These are phyloP conservation scores for Atrichornis clamosus DNA, from an alignment of 2,113 vertebrate species.

Conservation along the genomic window DNA sequence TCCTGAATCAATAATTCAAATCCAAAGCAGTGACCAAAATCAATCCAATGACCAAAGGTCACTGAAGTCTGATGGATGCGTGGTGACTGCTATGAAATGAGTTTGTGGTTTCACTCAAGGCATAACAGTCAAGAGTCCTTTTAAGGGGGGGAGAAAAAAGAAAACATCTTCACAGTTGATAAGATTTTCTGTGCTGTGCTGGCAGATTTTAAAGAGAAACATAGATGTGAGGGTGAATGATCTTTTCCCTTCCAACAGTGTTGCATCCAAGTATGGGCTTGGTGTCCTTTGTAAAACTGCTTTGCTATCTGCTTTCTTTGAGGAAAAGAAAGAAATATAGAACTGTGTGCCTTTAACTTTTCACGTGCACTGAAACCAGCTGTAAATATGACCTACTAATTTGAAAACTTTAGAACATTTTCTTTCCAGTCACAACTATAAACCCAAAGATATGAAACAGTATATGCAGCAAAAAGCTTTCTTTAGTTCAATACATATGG, in stretches of 20 bases:
- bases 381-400: neutral
- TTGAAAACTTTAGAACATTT: neutral
- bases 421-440: neutral
- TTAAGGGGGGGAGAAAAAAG: neutral
- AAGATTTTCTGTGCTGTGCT: neutral
- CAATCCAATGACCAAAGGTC: conserved; percentile 19
- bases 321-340: neutral
- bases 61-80: neutral
- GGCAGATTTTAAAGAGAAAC: neutral
- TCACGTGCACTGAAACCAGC: neutral
- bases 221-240: neutral
- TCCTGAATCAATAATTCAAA: conserved; percentile 38
- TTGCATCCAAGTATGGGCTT: neutral
- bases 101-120: neutral
- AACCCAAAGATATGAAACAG: neutral
- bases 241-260: neutral
- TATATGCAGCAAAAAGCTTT: neutral
- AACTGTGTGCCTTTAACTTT: neutral
- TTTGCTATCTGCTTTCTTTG: neutral
- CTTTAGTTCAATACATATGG: neutral
- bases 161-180: neutral
- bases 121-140: neutral
- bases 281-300: neutral
- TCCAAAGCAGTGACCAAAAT: conserved; percentile 42
- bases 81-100: conserved; percentile 33